Base-by-base conservation (phyloP, 2,888 invertebrate species). In the Scaptomyza tumidula region DNA sequence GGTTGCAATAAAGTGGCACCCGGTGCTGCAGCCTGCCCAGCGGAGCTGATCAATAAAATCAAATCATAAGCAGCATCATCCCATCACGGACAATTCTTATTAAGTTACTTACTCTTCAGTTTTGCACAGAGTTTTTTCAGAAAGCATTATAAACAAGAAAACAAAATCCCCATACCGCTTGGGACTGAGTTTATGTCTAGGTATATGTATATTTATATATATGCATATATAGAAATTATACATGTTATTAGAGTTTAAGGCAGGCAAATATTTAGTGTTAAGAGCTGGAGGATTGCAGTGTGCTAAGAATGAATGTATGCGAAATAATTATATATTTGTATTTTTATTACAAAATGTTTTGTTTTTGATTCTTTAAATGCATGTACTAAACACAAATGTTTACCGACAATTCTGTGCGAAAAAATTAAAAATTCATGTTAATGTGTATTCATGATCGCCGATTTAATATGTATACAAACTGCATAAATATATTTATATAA, bases 201-300 rank as follows among this genome's bases (percentile, higher is more conserved):
- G 67, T 60, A 75, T 62, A 64, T 65, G 54, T 60, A 69, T 53
- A 53, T 60, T 54, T 75, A 75, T 45, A 35, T 39, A 50, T 41
- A 45, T 45, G 50, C 41, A 66, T 37, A 49, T 58, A 54, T 85
- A 57, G 50, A 80, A 72, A 67, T 41, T 41, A 16, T 76, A 78
- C 67, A 87, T 82, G 82, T 87, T 84, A 79, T 79, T 87, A 78
- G 83, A 55, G 61, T 82, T 65, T 87, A 85, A 75, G 72, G 53
- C 63, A 76, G 58, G 63, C 49, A 72, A 49, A 58, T 46, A 53
- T 62, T 53, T 71, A 76, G 59, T 45, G 37, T 52, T 53, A 57
- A 75, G 59, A 41, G 24, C 48, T 37, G n/a, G 44, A 58, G 35
- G 29, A 64, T 49, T 61, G 54, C 55, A 55, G 53, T 46, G 73